Conservation (phyloP, 2,113 vertebrate genomes). For the Peromyscus leucopus region DNA sequence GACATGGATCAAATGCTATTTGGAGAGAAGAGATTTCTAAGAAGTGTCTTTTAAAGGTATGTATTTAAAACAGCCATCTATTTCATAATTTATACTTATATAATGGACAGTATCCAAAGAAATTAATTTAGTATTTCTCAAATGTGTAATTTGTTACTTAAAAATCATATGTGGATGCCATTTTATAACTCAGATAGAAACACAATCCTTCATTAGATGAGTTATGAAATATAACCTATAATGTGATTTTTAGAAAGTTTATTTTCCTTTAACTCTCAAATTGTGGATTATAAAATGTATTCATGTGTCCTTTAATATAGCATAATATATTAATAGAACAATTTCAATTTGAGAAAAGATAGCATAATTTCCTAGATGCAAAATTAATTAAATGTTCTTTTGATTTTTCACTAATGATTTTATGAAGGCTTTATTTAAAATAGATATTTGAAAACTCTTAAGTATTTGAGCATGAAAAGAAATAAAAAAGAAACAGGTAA, state of each 20-base stretch:
- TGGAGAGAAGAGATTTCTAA: background rate
- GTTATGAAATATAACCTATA: background rate
- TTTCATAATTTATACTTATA: conserved; percentile 42
- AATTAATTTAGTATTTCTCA: background rate
- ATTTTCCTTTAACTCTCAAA: background rate
- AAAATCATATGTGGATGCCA: background rate
- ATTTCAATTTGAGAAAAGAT: background rate
- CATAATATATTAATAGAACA: background rate
- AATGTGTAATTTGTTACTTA: background rate
- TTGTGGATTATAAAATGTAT: background rate
- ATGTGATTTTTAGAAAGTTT: background rate
- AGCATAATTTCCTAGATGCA: background rate
- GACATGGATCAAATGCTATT: conserved; percentile 34
- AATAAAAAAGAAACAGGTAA: background rate
- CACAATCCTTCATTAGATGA: background rate
- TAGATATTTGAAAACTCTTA: background rate
- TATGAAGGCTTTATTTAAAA: background rate
- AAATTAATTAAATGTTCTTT: background rate
- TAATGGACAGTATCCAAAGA: background rate
- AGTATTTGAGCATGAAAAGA: background rate
- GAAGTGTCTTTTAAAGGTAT: conserved; percentile 24
- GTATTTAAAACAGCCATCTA: conserved; percentile 34
- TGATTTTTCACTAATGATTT: background rate
- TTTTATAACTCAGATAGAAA: background rate
- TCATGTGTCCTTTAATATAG: background rate